Base-by-base conservation (phyloP, 2,888 invertebrate genomes). In the Xanthorhoe designata region DNA sequence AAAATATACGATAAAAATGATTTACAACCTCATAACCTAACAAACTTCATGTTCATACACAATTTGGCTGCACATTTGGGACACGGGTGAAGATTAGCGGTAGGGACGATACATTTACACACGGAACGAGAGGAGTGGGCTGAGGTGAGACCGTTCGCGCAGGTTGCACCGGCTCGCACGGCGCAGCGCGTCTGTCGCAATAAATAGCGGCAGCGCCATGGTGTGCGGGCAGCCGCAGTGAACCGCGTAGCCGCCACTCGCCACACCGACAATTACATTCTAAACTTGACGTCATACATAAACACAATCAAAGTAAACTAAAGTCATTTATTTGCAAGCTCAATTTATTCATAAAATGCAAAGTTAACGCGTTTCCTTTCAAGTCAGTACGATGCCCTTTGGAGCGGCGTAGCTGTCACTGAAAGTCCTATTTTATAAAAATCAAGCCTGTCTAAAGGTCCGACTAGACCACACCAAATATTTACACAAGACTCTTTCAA, bases 11-110 rank as follows among this genome's bases (percentile, higher is more conserved):
- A 87, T 90, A 90, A 89, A 91, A 92, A 92, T 91, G 91, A 93
- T 93, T 92, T 92, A 92, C 91, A 92, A 91, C 90, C 88, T 87
- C 89, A 84, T 90, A 91, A 92, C 89, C 88, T 91, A 91, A 91
- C 88, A 88, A 90, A 89, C 88, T 82, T 87, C 84, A 79, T 85
- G 85, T 86, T 87, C 88, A 88, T 89, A 79, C 87, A 88, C 88
- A 87, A 82, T 84, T 82, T 77, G 81, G 78, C 85, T 81, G 86
- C 84, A 86, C 86, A 82, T 81, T 83, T 74, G 69, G 69, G 69
- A 69, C 66, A 69, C 66, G 63, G 61, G 75, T 81, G 74, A 76
- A 75, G 74, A 74, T 74, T 69, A 75, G 74, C 73, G 79, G 82
- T 32, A 32, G 32, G 84, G 81, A 79, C 79, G 81, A 86, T 83